phyloP scores from a whole-genome alignment of 2,113 vertebrate species.

The Epinephelus lanceolatus region DNA sequence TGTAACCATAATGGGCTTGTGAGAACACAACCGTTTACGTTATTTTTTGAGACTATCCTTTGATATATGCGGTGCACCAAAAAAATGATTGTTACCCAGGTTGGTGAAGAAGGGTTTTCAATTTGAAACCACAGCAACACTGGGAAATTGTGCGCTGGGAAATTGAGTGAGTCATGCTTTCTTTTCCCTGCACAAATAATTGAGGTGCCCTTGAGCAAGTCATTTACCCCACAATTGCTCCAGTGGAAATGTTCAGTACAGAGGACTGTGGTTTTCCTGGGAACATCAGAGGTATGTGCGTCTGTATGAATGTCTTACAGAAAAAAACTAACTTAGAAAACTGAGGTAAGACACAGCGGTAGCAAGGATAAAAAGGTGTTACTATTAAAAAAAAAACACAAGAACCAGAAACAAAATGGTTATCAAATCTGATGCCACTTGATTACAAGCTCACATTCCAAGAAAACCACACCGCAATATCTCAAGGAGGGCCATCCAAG shows the following conservation, averaged over 20 bases:
- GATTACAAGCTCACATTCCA: constrained; percentile 48
- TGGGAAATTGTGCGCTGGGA: constrained; percentile 8
- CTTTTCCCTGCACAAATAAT: constrained; percentile 41
- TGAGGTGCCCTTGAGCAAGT: constrained; percentile 57
- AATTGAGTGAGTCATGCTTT: constrained; percentile 45
- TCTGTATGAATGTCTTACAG: constrained; percentile 8
- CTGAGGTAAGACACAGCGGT: not conserved
- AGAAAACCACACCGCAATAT: constrained; percentile 49
- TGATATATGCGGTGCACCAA: not conserved
- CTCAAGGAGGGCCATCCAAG: constrained; percentile 45
- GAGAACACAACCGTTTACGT: not conserved
- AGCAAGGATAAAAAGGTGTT: constrained; percentile 1
- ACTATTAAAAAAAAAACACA: constrained; percentile 20
- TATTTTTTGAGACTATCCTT: constrained; percentile 8
- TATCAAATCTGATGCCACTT: constrained; percentile 36
- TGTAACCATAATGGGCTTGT: constrained; percentile 18
- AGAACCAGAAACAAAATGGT: constrained; percentile 16
- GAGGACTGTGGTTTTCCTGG: constrained; percentile 9
- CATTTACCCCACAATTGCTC: constrained; percentile 43
- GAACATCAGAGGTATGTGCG: constrained; percentile 4
- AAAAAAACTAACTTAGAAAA: constrained; percentile 15
- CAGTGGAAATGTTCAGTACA: constrained; percentile 23
- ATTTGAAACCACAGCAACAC: constrained; percentile 24
- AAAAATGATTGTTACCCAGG: constrained; percentile 9
- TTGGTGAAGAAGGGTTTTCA: constrained; percentile 31